phyloP scores from a whole-genome alignment of 1,140 invertebrate genomes.

The Rhagoletis zephyria region DNA sequence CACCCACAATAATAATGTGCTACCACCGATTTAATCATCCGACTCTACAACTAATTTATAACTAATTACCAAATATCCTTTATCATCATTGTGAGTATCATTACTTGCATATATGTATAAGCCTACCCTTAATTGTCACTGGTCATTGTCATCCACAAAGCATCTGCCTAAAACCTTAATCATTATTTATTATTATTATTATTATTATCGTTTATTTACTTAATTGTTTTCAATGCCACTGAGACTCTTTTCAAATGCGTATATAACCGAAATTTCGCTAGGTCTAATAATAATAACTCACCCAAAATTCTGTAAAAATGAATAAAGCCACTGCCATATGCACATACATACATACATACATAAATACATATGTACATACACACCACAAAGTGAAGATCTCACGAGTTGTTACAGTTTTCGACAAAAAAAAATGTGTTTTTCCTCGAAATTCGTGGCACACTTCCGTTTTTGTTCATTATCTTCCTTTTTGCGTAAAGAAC shows the following conservation, averaged over 20 bases:
- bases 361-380: slow-evolving; percentile 36
- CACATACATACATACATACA: not conserved
- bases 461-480: too few relatives aligned
- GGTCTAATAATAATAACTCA: not conserved
- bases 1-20: too few relatives aligned
- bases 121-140: too few relatives aligned
- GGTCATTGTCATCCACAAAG: too few relatives aligned
- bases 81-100: not conserved
- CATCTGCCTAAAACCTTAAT: too few relatives aligned
- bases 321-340: not conserved
- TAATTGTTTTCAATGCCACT: not conserved
- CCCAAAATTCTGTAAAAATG: not conserved
- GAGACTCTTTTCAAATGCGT: slow-evolving; percentile 55
- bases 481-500: too few relatives aligned
- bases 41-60: not conserved
- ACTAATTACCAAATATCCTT: not conserved
- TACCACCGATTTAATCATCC: not conserved
- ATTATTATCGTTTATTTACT: not conserved
- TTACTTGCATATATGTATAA: not conserved
- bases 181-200: too few relatives aligned
- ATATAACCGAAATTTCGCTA: not conserved
- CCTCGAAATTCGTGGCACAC: too few relatives aligned
- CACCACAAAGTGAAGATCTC: not conserved
- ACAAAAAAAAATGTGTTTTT: too few relatives aligned
- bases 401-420: too few relatives aligned